phyloP scores from a whole-genome alignment of 2,888 invertebrate genomes.

The Leptopilina drosophilae region DNA sequence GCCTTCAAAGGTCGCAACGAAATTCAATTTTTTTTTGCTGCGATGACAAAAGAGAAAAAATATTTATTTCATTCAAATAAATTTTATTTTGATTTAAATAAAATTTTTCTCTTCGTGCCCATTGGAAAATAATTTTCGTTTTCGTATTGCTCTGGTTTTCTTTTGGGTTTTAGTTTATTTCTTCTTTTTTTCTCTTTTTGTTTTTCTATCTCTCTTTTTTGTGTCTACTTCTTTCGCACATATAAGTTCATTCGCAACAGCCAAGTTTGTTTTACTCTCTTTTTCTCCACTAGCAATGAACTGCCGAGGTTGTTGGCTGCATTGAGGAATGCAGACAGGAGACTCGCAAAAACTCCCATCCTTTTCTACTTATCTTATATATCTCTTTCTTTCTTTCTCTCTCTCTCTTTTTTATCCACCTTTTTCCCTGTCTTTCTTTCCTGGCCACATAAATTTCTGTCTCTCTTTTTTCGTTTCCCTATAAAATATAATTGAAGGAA shows the following conservation, averaged over 20 bases:
- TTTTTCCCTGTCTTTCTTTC: conserved; percentile 31
- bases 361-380: conserved; percentile 45
- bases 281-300: conserved; percentile 57
- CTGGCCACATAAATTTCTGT: neutral
- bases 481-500: neutral
- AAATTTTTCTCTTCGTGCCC: no score
- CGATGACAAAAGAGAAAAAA: no score
- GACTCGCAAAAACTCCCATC: conserved; percentile 63
- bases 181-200: conserved; percentile 25
- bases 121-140: neutral
- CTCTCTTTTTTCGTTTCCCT: conserved; percentile 25
- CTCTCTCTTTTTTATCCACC: neutral
- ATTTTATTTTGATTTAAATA: no score
- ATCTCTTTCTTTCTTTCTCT: conserved; percentile 16
- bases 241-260: conserved; percentile 38
- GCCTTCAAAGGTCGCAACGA: conserved; percentile 61
- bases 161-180: neutral
- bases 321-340: conserved; percentile 68
- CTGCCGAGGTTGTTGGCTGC: conserved; percentile 69
- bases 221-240: conserved; percentile 38
- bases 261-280: conserved; percentile 34
- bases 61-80: neutral
- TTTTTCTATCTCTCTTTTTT: conserved; percentile 34
- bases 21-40: no score
- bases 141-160: conserved; percentile 13